A percentile compares a stretch with the other conserved stretches of the same genome.
These are phyloP conservation scores for Cynopterus sphinx DNA, from an alignment of 2,797 vertebrate genomes.

Conservation along the genomic window DNA sequence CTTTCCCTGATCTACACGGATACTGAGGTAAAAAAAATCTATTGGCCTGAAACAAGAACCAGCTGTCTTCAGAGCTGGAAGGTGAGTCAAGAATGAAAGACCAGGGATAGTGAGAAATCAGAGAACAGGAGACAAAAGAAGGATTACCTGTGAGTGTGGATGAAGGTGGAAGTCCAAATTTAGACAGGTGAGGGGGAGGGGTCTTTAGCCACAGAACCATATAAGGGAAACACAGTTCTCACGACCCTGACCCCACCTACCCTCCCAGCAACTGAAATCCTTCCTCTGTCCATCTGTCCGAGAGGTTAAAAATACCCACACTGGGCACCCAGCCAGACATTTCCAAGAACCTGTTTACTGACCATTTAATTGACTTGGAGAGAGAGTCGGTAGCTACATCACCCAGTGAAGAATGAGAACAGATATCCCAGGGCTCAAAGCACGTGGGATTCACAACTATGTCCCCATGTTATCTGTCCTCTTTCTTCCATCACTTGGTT, in stretches of 20 bases:
- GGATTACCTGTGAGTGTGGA: neutral
- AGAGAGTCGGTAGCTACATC: neutral
- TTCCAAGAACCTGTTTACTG: constrained; percentile 71
- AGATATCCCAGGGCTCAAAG: neutral
- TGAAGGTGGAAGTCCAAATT: neutral
- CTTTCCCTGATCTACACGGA: neutral
- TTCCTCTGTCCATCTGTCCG: constrained; percentile 39
- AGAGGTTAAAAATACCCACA: constrained; percentile 73
- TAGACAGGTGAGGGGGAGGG: neutral
- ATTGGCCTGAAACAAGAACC: constrained; percentile 16
- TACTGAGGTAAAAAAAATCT: neutral
- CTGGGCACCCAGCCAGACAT: constrained; percentile 48
- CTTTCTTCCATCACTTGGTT: neutral
- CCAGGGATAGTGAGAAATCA: neutral
- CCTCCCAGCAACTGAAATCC: constrained; percentile 32
- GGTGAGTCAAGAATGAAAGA: neutral
- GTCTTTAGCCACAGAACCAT: neutral
- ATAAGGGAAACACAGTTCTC: constrained; percentile 50
- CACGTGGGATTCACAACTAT: neutral
- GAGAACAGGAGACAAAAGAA: neutral
- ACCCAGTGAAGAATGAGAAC: neutral
- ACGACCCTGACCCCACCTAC: neutral
- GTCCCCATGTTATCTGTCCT: neutral
- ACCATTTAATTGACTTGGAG: neutral
- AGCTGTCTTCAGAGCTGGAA: neutral